Conservation (phyloP, 92 coral and sea anemone species). For the Pocillopora meandrina region DNA sequence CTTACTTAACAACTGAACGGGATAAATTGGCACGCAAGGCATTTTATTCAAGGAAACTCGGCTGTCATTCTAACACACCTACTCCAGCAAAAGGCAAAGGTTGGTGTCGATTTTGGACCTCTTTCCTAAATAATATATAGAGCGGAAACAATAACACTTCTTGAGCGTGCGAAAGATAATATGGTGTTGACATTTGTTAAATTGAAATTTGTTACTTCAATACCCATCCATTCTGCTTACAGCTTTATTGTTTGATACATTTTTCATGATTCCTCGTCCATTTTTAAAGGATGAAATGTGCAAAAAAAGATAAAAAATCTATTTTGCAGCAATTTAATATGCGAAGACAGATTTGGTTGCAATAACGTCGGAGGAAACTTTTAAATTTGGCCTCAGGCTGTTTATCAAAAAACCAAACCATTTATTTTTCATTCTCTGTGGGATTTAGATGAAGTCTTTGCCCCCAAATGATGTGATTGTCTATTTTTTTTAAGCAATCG, state of each 20-base stretch:
- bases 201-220: background rate
- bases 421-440: background rate
- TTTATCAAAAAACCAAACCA: background rate
- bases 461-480: background rate
- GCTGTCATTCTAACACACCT: background rate
- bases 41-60: background rate
- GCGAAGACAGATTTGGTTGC: background rate
- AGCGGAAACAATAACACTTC: background rate
- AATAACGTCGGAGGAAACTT: background rate
- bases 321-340: background rate
- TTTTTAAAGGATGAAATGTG: background rate
- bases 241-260: background rate
- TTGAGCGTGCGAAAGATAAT: no score
- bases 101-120: background rate
- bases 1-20: background rate
- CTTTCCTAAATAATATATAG: background rate
- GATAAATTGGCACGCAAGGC: background rate
- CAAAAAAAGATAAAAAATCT: background rate
- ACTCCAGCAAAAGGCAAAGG: background rate
- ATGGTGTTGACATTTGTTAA: background rate
- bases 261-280: background rate
- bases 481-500: background rate
- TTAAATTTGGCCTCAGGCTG: background rate
- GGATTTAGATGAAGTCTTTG: background rate
- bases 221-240: background rate